A percentile compares a stretch with the other conserved stretches of the same genome.
These are phyloP conservation scores for Melanerpes formicivorus DNA, from an alignment of 2,113 vertebrate species.

Conservation along the genomic window DNA sequence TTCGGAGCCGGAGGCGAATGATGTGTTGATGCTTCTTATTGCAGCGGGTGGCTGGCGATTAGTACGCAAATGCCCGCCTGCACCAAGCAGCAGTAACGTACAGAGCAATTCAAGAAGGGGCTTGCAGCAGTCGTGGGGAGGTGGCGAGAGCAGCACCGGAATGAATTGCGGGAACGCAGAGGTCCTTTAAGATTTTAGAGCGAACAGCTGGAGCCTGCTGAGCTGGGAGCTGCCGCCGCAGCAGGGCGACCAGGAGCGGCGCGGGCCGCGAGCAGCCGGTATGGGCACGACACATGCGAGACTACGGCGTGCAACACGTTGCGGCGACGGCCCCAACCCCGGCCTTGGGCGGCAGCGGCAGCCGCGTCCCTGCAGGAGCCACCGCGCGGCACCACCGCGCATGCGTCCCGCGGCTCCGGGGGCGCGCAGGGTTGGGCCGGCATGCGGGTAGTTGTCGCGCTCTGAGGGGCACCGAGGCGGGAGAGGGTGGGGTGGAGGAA, in stretches of 20 bases:
- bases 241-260: not conserved
- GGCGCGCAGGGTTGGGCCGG: not conserved
- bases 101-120: not conserved
- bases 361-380: not conserved
- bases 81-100: not conserved
- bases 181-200: not conserved
- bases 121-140: not conserved
- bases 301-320: constrained; percentile 12
- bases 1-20: not conserved
- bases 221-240: not conserved
- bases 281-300: not conserved
- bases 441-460: not conserved
- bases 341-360: not conserved
- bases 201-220: not conserved
- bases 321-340: not conserved
- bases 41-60: not conserved
- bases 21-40: not conserved
- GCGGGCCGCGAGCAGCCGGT: not conserved
- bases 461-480: accelerated
- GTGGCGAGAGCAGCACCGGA: not conserved
- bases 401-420: not conserved
- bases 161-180: not conserved
- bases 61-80: not conserved
- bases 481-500: accelerated
- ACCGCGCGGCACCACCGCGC: not conserved